Evolutionary conservation across 2,113 vertebrate genomes (phyloP), one percentile per base, ranked within the genome.

Genomic region (Emberiza fucata): DNA sequence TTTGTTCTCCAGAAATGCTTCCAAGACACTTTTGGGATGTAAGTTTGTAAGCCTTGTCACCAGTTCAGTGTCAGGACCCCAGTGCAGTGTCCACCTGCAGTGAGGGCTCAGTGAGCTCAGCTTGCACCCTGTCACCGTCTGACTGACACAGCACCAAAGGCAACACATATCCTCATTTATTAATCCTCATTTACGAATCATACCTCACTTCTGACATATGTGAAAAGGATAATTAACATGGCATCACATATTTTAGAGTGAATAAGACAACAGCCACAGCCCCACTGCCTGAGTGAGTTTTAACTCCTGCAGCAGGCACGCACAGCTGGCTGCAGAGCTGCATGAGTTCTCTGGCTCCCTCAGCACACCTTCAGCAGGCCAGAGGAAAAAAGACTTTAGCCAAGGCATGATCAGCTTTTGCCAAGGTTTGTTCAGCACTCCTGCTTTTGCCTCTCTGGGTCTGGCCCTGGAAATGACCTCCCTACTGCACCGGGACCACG

Each of bases 221-320:
- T 53, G 37, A 45, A 25, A 66, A 54, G 54, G 23, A 59, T 48
- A 28, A 71, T 37, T 64, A 75, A 60, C n/a, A 24, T 0, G 5
- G 39, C 31, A 37, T 35, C 35, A 33, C 31, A 35, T 16, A 4
- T 54, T 65, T 78, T 29, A 33, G 72, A 54, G 20, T 8, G 47
- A 40, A 14, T 28, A 39, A 48, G 27, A 65, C 10, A 12, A 28
- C 14, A 56, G 50, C 33, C 37, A 29, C 40, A 45, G 39, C 44
- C 5, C 0, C 42, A 4, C 17, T 27, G 3, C 22, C 84, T 75
- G 35, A 2, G 20, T 5, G 65, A 72, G 35, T 47, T 85, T 76
- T 39, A 35, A 16, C 33, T 76, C 19, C 47, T 39, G 22, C 2
- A 3, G 15, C 71, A 51, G 60, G 60, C 14, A 6, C 0, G 0